phyloP scores from a whole-genome alignment of 92 coral and sea anemone genomes.

The Ricordea florida region DNA sequence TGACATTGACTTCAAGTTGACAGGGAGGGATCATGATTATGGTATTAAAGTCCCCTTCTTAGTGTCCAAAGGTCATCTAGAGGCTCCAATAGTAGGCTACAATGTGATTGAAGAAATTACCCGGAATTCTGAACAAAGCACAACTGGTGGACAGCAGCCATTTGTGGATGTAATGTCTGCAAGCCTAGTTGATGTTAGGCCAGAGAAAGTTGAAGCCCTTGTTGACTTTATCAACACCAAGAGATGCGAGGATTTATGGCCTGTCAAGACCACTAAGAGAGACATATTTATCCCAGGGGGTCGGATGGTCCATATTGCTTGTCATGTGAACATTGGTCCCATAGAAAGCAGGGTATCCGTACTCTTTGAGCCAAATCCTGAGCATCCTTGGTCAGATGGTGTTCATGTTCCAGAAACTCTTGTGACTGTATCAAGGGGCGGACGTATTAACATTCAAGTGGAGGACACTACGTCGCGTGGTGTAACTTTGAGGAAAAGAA shows the following conservation, averaged over 20 bases:
- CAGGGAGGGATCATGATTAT: background rate
- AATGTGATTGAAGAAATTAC: constrained; percentile 62
- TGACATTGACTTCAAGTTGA: too few species aligned
- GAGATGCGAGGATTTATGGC: too few species aligned
- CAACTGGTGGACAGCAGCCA: too few species aligned
- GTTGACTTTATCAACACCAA: too few species aligned
- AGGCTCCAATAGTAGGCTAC: constrained; percentile 57
- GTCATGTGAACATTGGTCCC: constrained; percentile 51
- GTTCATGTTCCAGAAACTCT: constrained; percentile 50
- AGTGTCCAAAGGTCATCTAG: constrained; percentile 28
- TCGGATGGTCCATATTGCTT: too few species aligned
- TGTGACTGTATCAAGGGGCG: constrained; percentile 28
- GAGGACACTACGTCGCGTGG: constrained; percentile 11
- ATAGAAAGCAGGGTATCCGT: constrained; percentile 57
- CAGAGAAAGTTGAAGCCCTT: too few species aligned
- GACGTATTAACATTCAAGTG: too few species aligned
- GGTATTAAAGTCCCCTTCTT: constrained; percentile 55
- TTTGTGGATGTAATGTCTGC: constrained; percentile 35
- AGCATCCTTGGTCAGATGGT: constrained; percentile 59
- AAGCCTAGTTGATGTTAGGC: too few species aligned
- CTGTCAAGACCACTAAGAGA: too few species aligned
- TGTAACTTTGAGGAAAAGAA: constrained; percentile 7
- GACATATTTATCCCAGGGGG: too few species aligned
- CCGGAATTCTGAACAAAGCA: too few species aligned
- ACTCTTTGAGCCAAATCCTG: constrained; percentile 62